These are phyloP conservation scores for Scolopax mira DNA, from an alignment of 2,113 vertebrate species.

Conservation along the genomic window DNA sequence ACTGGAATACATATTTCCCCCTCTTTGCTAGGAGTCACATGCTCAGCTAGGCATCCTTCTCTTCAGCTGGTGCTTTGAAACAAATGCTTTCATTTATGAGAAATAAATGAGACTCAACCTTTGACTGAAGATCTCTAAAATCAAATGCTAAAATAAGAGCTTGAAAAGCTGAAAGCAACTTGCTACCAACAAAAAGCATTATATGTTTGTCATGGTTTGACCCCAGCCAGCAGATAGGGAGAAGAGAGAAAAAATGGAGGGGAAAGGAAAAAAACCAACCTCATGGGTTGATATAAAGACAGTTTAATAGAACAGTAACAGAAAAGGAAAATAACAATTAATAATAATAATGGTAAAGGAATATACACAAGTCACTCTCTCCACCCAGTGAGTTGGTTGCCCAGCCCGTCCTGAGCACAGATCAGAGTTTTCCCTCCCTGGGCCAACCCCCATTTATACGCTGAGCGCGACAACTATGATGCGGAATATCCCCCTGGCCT, in stretches of 20 bases:
- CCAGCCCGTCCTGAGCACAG: neutral
- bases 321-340: neutral
- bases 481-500: neutral
- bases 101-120: neutral
- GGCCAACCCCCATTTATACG: neutral
- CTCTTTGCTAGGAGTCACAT: neutral
- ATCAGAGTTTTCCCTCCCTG: neutral
- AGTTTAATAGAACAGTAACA: neutral
- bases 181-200: neutral
- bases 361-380: neutral
- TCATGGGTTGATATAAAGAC: neutral
- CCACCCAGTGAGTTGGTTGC: neutral
- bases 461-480: neutral
- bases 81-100: neutral
- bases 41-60: neutral
- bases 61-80: neutral
- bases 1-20: neutral
- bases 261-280: neutral
- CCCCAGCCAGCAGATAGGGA: neutral
- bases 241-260: neutral
- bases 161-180: neutral
- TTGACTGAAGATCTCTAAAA: neutral
- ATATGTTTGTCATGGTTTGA: neutral
- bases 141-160: neutral
- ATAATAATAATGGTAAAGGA: neutral